These are phyloP conservation scores for Falcaria lacertinaria DNA, from an alignment of 2,888 invertebrate genomes.

Conservation along the genomic window DNA sequence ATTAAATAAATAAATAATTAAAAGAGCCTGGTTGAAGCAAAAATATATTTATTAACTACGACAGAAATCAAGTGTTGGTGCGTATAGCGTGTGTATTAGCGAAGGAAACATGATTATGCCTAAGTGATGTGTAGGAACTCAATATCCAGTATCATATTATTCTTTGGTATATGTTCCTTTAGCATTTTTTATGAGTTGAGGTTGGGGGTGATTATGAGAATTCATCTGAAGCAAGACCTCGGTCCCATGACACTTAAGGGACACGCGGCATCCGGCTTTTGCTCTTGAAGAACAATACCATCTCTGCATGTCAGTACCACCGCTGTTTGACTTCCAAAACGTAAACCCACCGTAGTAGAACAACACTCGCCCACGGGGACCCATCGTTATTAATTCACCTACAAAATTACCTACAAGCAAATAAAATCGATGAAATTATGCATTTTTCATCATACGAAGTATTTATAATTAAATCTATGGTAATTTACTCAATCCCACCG, in stretches of 20 bases:
- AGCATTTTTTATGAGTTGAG: not conserved
- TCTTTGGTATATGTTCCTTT: not conserved
- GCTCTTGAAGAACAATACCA: constrained; percentile 18
- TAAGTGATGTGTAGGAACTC: too few relatives aligned
- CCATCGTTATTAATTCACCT: constrained; percentile 5
- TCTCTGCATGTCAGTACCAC: not conserved
- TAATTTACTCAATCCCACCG: too few relatives aligned
- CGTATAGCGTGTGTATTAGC: too few relatives aligned
- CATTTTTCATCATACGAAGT: too few relatives aligned
- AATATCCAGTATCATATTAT: too few relatives aligned
- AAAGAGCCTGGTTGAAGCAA: too few relatives aligned
- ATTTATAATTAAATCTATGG: too few relatives aligned
- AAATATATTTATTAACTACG: too few relatives aligned
- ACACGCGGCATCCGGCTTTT: constrained; percentile 12
- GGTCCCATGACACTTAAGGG: constrained; percentile 10
- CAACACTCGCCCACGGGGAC: constrained; percentile 2
- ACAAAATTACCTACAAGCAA: not conserved
- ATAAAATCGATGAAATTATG: too few relatives aligned
- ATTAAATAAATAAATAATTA: too few relatives aligned
- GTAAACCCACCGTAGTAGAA: constrained; percentile 10
- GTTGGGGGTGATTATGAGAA: constrained; percentile 19
- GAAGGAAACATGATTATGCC: too few relatives aligned
- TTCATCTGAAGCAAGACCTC: constrained; percentile 7
- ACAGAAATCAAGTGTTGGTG: too few relatives aligned
- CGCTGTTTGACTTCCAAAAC: constrained; percentile 12